Conservation (phyloP, 2,797 vertebrate species). For the Clarias fuscus region DNA sequence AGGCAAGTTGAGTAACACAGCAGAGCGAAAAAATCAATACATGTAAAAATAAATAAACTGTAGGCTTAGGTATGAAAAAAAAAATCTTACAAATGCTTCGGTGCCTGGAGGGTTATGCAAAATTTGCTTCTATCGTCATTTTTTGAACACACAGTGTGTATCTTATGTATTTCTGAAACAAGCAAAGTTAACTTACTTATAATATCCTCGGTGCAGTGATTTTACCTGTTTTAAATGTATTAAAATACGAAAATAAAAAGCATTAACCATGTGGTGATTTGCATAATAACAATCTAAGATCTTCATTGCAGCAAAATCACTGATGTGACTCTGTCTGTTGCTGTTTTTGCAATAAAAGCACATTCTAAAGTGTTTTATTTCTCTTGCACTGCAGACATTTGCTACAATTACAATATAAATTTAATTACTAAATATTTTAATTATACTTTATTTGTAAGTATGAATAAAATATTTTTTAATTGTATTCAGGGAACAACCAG, state of each 20-base stretch:
- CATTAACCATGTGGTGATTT: not conserved
- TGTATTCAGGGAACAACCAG: not conserved
- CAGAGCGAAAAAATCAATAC: not conserved
- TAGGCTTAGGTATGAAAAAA: conserved; percentile 5
- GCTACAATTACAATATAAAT: not conserved
- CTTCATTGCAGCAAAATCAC: not conserved
- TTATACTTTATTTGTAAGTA: not conserved
- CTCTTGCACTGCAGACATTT: not conserved
- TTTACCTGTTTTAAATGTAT: not conserved
- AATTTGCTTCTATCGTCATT: conserved; percentile 1
- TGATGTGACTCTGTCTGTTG: not conserved
- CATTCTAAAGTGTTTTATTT: not conserved
- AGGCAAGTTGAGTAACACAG: not conserved
- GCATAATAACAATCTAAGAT: not conserved
- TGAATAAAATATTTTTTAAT: no score
- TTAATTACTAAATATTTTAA: no score
- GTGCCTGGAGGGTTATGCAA: not conserved
- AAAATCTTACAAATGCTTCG: not conserved
- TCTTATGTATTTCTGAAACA: not conserved
- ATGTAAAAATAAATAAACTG: conserved; percentile 29
- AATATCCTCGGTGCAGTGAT: not conserved
- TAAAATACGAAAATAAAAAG: not conserved
- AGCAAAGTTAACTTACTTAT: not conserved
- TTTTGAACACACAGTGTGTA: not conserved
- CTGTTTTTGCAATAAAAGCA: not conserved